Evolutionary conservation across 2,888 invertebrate species (phyloP), one percentile per base, ranked within the genome.

Genomic region (Sussaba pulchella): DNA sequence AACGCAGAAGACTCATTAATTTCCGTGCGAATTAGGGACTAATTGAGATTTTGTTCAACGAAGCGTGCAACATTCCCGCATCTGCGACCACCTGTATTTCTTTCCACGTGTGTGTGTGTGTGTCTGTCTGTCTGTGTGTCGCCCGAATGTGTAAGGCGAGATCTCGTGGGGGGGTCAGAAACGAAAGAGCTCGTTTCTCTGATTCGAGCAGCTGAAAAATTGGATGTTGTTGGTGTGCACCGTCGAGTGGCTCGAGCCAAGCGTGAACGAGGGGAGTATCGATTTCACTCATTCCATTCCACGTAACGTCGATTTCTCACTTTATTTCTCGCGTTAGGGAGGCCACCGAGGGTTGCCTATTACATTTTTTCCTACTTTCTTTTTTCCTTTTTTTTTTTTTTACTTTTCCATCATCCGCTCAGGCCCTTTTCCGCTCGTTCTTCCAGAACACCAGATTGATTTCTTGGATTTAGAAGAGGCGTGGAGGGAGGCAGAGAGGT

Each of bases 401-500:
- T 70, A 78, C 47, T 43, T 50, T 64, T 39, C 63, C 57, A 74
- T 45, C 74, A 41, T 61, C 43, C 74, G 54, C 59, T 67, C 54
- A 8, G 57, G 59, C 26, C 31, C 67, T 70, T 72, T 77, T 47
- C 63, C 47, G 54, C 21, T 50, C 61, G 59, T 72, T 73, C 63
- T 36, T 57, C 66, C 26, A 78, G 70, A 61, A 78, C 76, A 47
- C 73, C 75, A 82, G 83, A 83, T 82, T 83, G 82, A 82, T 82
- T 82, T 77, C 75, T 73, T 61, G 76, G 81, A 83, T 83, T 81
- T 79, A 77, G 64, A n/a, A n/a, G n/a, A n/a, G 57, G n/a, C 19
- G 41, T 50, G 47, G 43, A 14, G 61, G 36, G 19, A 8, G 63
- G 10, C 3, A 9, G 57, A 47, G n/a, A 73, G 81, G 19, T 19